A percentile compares a stretch with the other conserved stretches of the same genome.
Evolutionary conservation across 2,113 vertebrate species (phyloP).

Genomic region (Alligator sinensis): DNA sequence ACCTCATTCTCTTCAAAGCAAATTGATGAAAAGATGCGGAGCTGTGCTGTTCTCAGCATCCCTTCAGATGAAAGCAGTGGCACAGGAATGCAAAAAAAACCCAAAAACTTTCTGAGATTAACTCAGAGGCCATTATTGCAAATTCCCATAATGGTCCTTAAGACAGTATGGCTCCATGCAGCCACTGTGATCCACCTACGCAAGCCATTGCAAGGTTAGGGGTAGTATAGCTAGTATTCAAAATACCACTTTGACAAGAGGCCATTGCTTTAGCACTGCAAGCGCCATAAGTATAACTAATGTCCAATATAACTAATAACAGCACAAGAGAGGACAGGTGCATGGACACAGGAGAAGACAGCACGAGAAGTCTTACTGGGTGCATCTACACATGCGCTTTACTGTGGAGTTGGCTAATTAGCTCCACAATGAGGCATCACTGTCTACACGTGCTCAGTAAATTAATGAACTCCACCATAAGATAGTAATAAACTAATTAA

Average conservation of each 20-base stretch:
- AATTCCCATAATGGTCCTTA: neutral
- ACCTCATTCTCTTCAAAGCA: neutral
- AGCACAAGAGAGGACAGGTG: fast-evolving
- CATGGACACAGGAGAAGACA: neutral
- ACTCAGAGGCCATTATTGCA: neutral
- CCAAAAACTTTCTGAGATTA: neutral
- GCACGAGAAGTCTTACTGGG: too few species aligned
- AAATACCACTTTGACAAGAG: neutral
- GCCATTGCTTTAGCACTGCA: neutral
- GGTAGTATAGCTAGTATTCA: neutral
- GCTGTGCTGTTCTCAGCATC: neutral
- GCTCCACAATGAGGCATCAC: too few species aligned
- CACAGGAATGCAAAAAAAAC: neutral
- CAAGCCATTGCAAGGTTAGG: fast-evolving
- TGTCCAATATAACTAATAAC: neutral
- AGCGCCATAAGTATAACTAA: neutral
- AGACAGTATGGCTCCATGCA: neutral
- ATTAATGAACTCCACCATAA: too few species aligned
- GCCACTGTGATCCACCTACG: neutral
- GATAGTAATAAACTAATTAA: too few species aligned
- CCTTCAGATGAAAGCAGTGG: neutral
- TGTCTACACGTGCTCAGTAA: too few species aligned
- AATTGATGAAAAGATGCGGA: neutral
- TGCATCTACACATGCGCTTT: too few species aligned
- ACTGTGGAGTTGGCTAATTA: too few species aligned